Evolutionary conservation across 2,113 vertebrate genomes (phyloP).

Genomic region (Cyanoramphus novaezelandiae): DNA sequence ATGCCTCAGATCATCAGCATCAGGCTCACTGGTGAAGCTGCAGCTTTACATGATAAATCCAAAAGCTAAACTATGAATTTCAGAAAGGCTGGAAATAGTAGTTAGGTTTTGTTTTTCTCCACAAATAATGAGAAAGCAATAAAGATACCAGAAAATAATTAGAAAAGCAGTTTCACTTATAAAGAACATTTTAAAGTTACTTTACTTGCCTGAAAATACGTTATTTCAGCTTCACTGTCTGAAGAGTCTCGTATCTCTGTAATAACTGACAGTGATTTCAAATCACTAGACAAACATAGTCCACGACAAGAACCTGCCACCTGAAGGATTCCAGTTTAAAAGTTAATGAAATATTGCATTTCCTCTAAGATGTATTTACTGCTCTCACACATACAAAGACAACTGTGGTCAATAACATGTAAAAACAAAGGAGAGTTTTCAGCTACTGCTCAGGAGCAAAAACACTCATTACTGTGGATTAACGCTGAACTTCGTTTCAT

Average conservation of each 20-base stretch:
- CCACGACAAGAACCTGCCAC: constrained; percentile 87
- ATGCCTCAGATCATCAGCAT: neutral
- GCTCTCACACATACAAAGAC: neutral
- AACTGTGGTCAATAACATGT: fast-evolving
- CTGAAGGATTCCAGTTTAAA: constrained; percentile 67
- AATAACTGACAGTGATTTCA: constrained; percentile 91
- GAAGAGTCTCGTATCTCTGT: constrained; percentile 79
- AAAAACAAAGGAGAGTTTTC: neutral
- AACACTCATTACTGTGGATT: neutral
- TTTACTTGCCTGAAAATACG: constrained; percentile 85
- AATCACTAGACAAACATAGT: constrained; percentile 91
- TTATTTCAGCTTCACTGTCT: constrained; percentile 79
- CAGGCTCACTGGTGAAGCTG: neutral
- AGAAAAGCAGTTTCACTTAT: neutral
- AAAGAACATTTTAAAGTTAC: neutral
- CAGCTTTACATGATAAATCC: neutral
- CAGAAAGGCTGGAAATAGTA: neutral
- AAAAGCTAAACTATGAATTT: neutral
- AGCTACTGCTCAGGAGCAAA: neutral
- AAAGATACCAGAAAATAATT: neutral
- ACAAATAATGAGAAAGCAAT: neutral
- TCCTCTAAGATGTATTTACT: neutral
- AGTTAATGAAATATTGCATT: neutral
- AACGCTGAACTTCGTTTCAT: neutral
- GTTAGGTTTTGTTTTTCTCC: neutral